These are phyloP conservation scores for Recurvirostra avosetta DNA, from an alignment of 2,113 vertebrate genomes.

Conservation along the genomic window DNA sequence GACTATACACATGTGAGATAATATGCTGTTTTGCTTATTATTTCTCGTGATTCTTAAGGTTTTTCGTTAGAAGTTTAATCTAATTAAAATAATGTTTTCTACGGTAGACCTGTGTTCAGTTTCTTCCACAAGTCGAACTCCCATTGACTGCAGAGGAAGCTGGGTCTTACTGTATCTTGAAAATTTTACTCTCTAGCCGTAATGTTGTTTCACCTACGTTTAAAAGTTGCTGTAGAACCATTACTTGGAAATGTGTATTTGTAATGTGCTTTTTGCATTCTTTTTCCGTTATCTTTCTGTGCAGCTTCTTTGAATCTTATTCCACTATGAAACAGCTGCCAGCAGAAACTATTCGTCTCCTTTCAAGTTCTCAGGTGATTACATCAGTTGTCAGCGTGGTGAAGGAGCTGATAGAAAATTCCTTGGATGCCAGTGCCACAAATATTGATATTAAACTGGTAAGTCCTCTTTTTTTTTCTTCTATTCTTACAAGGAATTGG, in stretches of 20 bases:
- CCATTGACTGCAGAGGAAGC: neutral
- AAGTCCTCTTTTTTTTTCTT: conserved; percentile 16
- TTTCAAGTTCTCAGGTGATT: conserved; percentile 92
- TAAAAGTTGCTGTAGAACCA: neutral
- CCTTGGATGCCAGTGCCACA: conserved; percentile 87
- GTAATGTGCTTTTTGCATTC: neutral
- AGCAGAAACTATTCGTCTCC: conserved; percentile 81
- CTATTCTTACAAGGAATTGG: neutral
- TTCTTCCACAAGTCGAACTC: neutral
- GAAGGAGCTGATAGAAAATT: conserved; percentile 93
- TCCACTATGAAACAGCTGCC: conserved; percentile 89
- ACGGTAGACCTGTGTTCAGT: neutral
- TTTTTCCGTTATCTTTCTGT: neutral
- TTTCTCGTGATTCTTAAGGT: neutral
- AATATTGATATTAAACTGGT: conserved; percentile 91
- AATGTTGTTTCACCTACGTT: neutral
- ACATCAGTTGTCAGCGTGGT: conserved; percentile 89
- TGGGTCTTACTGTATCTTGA: neutral
- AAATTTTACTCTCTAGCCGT: neutral
- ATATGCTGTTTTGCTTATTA: neutral
- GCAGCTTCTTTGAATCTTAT: neutral
- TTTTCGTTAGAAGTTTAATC: neutral
- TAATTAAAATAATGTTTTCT: neutral
- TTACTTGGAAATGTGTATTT: neutral
- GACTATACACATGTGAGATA: neutral